These are phyloP conservation scores for Drosophila ochracea DNA, from an alignment of 2,888 invertebrate species.

Conservation along the genomic window DNA sequence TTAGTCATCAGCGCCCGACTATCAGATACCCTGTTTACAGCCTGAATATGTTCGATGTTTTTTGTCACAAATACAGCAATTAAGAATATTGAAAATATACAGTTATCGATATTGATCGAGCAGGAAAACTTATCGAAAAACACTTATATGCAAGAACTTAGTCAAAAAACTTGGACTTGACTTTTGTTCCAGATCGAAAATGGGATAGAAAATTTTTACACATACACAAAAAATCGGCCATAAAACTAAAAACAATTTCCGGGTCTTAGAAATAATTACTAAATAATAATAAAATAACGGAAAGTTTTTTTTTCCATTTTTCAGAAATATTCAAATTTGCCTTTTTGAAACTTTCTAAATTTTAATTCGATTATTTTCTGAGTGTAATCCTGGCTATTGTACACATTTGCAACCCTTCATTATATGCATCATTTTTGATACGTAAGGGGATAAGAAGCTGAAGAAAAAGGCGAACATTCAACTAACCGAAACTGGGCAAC, in stretches of 20 bases:
- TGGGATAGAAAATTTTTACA: neutral
- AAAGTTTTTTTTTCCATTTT: neutral
- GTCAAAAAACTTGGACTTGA: neutral
- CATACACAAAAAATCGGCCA: neutral
- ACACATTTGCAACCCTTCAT: neutral
- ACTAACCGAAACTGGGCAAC: constrained; percentile 52
- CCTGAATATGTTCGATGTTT: neutral
- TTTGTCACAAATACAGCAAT: neutral
- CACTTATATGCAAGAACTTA: rapidly evolving
- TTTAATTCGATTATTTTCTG: neutral
- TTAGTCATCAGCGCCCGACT: neutral
- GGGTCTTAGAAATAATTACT: neutral
- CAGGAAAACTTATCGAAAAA: neutral
- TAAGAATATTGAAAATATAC: neutral
- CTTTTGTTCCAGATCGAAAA: neutral
- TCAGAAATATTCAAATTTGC: neutral
- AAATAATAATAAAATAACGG: neutral
- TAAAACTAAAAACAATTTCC: neutral
- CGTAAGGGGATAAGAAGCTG: neutral
- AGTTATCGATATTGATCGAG: neutral
- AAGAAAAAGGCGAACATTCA: constrained; percentile 23
- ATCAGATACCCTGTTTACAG: neutral
- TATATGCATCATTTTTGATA: neutral
- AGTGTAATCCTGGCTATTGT: neutral
- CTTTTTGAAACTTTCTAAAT: neutral